Base-by-base conservation (phyloP, 2,888 invertebrate species). In the Archips crataeganus region DNA sequence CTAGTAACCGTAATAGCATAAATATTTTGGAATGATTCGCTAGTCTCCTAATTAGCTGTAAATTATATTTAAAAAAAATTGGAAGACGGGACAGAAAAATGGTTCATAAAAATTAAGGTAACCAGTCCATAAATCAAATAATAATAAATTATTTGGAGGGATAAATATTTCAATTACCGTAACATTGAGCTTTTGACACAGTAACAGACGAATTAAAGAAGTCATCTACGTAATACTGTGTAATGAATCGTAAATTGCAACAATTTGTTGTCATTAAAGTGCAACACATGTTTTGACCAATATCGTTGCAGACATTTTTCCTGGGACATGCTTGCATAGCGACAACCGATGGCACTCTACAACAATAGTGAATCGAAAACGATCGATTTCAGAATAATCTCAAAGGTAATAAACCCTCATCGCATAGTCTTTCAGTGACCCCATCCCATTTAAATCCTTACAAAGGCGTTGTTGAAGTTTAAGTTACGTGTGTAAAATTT, bases 171-270 rank as follows among this genome's bases (percentile, higher is more conserved):
- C 76, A 32, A 81, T 82, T 81, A 82, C 79, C 81, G 85, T 85
- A 83, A 85, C 82, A 89, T 93, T 92, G 93, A 92, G 92, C 92
- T 89, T 90, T 90, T 87, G 91, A 93, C 92, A 90, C 88, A 85
- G 82, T 84, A 81, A 85, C 82, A 84, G 81, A 85, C 79, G 84
- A 88, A 86, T 82, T 81, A 83, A 79, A 78, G 80, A 78, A 84
- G 82, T 82, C 79, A 78, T 87, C 85, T 90, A 88, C 83, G 79
- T 91, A 91, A 91, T 91, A 92, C 90, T 91, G 91, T 79, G 82
- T 82, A 82, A 84, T 79, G 82, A 80, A 54, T 54, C 54, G 54
- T 54, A 54, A 54, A 77, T 79, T 81, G 82, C 82, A 84, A 83
- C 84, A 82, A 84, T 82, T 79, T 65, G 59, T 75, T 77, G 78